These are phyloP conservation scores for Monarcha castaneiventris DNA, from an alignment of 2,113 vertebrate species.

Conservation along the genomic window DNA sequence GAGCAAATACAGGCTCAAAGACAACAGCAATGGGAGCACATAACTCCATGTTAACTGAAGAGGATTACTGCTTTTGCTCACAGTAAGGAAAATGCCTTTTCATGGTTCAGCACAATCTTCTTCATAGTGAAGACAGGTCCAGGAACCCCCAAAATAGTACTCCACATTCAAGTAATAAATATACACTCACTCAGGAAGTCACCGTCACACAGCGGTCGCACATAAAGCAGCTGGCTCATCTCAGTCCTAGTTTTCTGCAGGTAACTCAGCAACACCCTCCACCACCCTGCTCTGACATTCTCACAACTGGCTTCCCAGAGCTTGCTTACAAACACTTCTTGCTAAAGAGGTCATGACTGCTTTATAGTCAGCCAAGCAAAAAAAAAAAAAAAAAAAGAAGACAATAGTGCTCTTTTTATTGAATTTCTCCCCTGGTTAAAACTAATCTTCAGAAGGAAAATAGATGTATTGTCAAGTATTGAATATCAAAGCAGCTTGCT, in stretches of 20 bases:
- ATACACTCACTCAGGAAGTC: not conserved
- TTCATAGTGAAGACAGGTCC: not conserved
- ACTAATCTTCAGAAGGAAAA: conserved; percentile 16
- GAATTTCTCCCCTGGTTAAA: conserved; percentile 1
- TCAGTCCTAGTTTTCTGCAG: not conserved
- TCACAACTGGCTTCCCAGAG: not conserved
- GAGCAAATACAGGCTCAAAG: not conserved
- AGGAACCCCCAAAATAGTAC: not conserved
- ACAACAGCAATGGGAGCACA: not conserved
- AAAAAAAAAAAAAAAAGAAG: too few species aligned
- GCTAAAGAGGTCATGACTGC: conserved; percentile 46
- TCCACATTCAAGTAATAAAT: not conserved
- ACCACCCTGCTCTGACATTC: not conserved
- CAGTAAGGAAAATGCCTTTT: not conserved
- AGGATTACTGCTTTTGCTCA: not conserved
- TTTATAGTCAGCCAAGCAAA: not conserved
- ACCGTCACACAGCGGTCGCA: not conserved
- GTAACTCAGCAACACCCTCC: conserved; percentile 2
- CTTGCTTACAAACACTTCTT: conserved; percentile 32
- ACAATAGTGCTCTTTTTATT: conserved; percentile 15
- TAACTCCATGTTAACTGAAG: not conserved
- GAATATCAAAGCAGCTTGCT: conserved; percentile 8
- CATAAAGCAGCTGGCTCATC: not conserved
- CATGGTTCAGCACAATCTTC: not conserved
- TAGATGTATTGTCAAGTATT: not conserved